phyloP scores from a whole-genome alignment of 2,888 invertebrate species.

The Cerastis rubricosa region DNA sequence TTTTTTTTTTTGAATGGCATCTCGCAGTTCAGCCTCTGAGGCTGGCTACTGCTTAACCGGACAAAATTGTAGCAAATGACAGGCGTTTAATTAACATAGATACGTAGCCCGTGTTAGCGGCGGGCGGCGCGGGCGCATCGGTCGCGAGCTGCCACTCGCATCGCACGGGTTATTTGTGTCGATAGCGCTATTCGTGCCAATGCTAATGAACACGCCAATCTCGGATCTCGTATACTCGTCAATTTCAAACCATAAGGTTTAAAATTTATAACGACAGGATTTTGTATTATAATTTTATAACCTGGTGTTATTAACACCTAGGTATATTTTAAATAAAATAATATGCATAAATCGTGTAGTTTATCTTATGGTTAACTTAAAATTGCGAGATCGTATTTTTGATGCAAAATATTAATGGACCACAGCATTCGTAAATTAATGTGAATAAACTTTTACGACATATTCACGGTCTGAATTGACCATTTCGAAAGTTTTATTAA shows the following conservation, averaged over 20 bases:
- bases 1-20: no score
- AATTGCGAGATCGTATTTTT: constrained; percentile 45
- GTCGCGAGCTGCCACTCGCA: constrained; percentile 53
- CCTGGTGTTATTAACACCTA: constrained; percentile 32
- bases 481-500: constrained; percentile 69
- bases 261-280: constrained; percentile 68
- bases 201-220: constrained; percentile 84
- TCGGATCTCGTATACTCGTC: constrained; percentile 77
- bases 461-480: constrained; percentile 72
- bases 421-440: constrained; percentile 61
- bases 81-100: constrained; percentile 75
- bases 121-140: constrained; percentile 72
- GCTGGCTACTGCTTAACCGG: no score
- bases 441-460: constrained; percentile 78
- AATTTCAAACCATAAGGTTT: constrained; percentile 67
- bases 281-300: constrained; percentile 46
- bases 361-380: background rate
- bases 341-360: background rate
- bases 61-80: constrained; percentile 67
- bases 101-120: constrained; percentile 63
- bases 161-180: constrained; percentile 72
- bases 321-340: constrained; percentile 1
- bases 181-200: constrained; percentile 82
- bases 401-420: constrained; percentile 41
- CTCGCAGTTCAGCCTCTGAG: no score